Evolutionary conservation across 2,113 vertebrate genomes (phyloP), one percentile per base, ranked within the genome.

Genomic region (Brachypodius melanocephalos): DNA sequence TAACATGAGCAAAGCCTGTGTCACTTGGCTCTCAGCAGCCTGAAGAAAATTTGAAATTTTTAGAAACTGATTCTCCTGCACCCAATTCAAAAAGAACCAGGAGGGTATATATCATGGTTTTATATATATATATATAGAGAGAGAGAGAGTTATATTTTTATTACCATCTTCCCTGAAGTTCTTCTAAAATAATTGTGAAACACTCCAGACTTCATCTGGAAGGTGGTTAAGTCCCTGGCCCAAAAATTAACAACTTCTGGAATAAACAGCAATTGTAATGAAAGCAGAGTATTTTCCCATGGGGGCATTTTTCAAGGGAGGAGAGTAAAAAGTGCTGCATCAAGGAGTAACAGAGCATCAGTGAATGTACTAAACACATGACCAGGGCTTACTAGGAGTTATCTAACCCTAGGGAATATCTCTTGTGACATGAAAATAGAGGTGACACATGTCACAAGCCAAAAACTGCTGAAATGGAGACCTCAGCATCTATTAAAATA

Each of bases 61-160:
- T 31, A 79, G 28, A 42, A 46, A 26, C 19, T 62, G 22, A 28
- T 88, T 76, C 19, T 83, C 12, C 32, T 85, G 69, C 22, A 85
- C 7, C 5, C 24, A 73, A 22, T 0, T n/a, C 0, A 0, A 68
- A 85, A 88, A 79, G 12, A 79, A 45, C 4, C 9, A 66, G 19
- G 21, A 66, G 32, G 65, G 14, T 34, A 55, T 5, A 3, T 55
- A 29, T 12, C 26, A 46, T 8, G 2, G 7, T 36, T 54, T 36
- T 45, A 40, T 16, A 17, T 1, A 55, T 49, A 12, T 10, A 74
- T 34, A 25, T 52, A 46, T 46, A n/a, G n/a, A n/a, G n/a, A n/a
- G n/a, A n/a, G n/a, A n/a, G n/a, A n/a, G n/a, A n/a, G 1, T 45
- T 75, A 42, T n/a, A 49, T 8, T 21, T 43, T 82, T 42, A 36